These are phyloP conservation scores for Nesidiocoris tenuis DNA, from an alignment of 2,888 invertebrate species.

Conservation along the genomic window DNA sequence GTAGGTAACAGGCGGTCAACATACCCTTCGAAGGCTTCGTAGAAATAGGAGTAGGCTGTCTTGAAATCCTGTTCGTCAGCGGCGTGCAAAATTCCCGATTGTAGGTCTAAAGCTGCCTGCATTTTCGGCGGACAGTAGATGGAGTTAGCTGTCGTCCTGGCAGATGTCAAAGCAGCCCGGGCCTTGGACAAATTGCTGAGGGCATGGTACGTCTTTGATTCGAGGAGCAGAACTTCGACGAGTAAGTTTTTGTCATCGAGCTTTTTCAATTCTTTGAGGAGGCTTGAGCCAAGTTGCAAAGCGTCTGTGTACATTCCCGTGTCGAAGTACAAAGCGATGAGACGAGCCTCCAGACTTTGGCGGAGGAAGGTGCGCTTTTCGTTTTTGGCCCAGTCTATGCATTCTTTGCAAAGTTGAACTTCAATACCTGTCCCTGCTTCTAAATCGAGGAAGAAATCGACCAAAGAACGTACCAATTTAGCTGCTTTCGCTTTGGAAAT, in stretches of 20 bases:
- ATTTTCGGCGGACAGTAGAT: slow-evolving; percentile 99
- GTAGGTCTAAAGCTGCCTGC: slow-evolving; percentile 95
- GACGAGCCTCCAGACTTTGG: slow-evolving; percentile 91
- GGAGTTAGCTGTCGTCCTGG: slow-evolving; percentile 98
- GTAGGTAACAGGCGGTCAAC: too few species aligned
- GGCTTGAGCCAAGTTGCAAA: slow-evolving; percentile 75
- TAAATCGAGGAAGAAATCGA: slow-evolving; percentile 95
- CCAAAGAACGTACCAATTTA: slow-evolving; percentile 92
- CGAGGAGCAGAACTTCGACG: slow-evolving; percentile 93
- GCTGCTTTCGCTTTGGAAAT: slow-evolving; percentile 99
- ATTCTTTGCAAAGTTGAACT: slow-evolving; percentile 88
- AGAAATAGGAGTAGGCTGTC: slow-evolving; percentile 99
- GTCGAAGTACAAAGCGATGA: slow-evolving; percentile 93
- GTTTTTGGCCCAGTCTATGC: slow-evolving; percentile 99
- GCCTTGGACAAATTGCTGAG: slow-evolving; percentile 95
- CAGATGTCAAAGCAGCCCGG: slow-evolving; percentile 93
- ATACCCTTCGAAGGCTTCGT: slow-evolving; percentile 94
- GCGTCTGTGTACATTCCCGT: slow-evolving; percentile 88
- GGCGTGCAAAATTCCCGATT: slow-evolving; percentile 97
- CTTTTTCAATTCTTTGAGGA: slow-evolving; percentile 95
- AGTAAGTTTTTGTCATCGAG: slow-evolving; percentile 97
- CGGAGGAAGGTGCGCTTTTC: slow-evolving; percentile 95
- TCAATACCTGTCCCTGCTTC: slow-evolving; percentile 95
- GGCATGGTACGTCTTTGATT: slow-evolving; percentile 98
- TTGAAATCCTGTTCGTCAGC: slow-evolving; percentile 99